Evolutionary conservation across 2,797 vertebrate genomes (phyloP).

Genomic region (Aldrovandia affinis): DNA sequence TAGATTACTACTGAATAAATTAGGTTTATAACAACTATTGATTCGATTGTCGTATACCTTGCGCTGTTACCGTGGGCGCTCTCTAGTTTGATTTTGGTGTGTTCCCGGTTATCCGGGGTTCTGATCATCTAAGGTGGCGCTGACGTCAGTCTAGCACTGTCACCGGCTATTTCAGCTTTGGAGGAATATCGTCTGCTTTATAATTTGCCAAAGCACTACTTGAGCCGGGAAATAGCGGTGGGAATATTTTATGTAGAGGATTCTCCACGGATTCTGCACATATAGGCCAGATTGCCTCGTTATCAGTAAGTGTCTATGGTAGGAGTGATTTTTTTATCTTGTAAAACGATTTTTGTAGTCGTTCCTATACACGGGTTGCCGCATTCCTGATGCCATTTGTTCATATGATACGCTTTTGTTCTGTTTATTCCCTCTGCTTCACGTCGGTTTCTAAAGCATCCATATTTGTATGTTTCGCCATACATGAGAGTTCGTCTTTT

Average conservation of each 20-base stretch:
- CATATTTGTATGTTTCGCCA: neutral
- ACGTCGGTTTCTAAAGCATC: neutral
- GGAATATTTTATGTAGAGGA: constrained; percentile 5
- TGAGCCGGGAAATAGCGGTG: constrained; percentile 10
- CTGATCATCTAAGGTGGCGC: constrained; percentile 4
- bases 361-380: constrained; percentile 19
- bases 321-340: constrained; percentile 15
- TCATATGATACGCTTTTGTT: constrained; percentile 22
- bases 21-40: neutral
- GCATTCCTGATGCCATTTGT: constrained; percentile 26
- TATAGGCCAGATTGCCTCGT: neutral
- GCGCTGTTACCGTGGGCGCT: neutral
- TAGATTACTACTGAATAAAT: no score
- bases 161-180: constrained; percentile 32
- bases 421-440: neutral
- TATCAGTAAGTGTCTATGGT: constrained; percentile 20
- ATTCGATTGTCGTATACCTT: neutral
- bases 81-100: neutral
- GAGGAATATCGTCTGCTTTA: constrained; percentile 18
- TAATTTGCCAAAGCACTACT: constrained; percentile 18
- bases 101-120: constrained; percentile 38
- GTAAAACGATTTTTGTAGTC: constrained; percentile 19
- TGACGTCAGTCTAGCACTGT: constrained; percentile 36
- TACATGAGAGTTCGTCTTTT: neutral
- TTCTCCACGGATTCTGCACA: neutral